phyloP scores from a whole-genome alignment of 1,140 invertebrate species.

The Manduca sexta region DNA sequence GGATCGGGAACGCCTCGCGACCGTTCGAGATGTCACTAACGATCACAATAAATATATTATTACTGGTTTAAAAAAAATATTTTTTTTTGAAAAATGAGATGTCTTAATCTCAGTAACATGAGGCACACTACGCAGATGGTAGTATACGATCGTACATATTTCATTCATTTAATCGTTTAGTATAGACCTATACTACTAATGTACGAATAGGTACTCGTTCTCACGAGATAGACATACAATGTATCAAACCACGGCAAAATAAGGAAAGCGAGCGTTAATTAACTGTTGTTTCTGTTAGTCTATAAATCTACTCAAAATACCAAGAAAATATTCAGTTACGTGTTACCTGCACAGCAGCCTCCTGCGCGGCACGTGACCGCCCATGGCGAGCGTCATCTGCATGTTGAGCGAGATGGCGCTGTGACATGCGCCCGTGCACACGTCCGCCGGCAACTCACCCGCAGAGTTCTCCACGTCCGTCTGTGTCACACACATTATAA shows the following conservation, averaged over 20 bases:
- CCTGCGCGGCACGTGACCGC: slow-evolving; percentile 62
- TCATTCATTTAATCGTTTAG: too few relatives aligned
- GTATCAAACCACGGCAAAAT: too few relatives aligned
- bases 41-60: slow-evolving; percentile 25
- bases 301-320: neutral
- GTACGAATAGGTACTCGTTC: too few relatives aligned
- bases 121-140: too few relatives aligned
- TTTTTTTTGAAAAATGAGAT: too few relatives aligned
- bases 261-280: too few relatives aligned
- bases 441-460: slow-evolving; percentile 83
- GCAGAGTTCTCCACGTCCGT: slow-evolving; percentile 82
- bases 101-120: too few relatives aligned
- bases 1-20: slow-evolving; percentile 87
- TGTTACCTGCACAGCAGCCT: slow-evolving; percentile 35
- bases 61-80: too few relatives aligned
- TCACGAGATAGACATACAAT: too few relatives aligned
- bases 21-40: slow-evolving; percentile 91
- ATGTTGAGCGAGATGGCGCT: slow-evolving; percentile 80
- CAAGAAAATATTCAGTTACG: neutral
- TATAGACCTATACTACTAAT: too few relatives aligned
- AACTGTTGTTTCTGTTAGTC: too few relatives aligned
- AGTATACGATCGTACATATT: too few relatives aligned
- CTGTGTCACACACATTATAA: slow-evolving; percentile 21
- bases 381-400: slow-evolving; percentile 76
- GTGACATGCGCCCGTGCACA: slow-evolving; percentile 76